Percentiles rank a stretch among this genome's conserved stretches.
These are phyloP conservation scores for Drosophila sulfurigaster DNA, from an alignment of 1,140 invertebrate genomes.

Conservation along the genomic window DNA sequence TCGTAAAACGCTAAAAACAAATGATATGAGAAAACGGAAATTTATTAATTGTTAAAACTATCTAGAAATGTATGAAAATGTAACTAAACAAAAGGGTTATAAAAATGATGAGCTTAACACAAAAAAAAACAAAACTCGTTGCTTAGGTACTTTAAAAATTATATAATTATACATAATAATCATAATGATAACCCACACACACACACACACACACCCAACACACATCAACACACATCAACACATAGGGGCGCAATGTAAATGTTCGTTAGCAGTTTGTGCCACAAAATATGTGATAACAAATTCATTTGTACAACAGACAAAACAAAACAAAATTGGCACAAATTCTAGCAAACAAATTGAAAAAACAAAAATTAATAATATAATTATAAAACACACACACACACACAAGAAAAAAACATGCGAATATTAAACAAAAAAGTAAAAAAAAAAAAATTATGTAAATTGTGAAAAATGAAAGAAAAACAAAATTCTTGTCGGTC, in stretches of 20 bases:
- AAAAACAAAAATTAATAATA: slow-evolving; percentile 42
- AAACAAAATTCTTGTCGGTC: slow-evolving; percentile 75
- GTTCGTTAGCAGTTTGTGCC: slow-evolving; percentile 60
- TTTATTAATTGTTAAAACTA: slow-evolving; percentile 38
- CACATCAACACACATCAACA: slow-evolving; percentile 35
- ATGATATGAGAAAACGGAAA: slow-evolving; percentile 13
- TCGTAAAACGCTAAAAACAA: slow-evolving; percentile 28
- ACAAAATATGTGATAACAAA: slow-evolving; percentile 69
- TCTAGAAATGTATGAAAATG: slow-evolving; percentile 23
- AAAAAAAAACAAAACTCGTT: slow-evolving; percentile 41
- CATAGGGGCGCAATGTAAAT: slow-evolving; percentile 45
- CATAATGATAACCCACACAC: slow-evolving; percentile 8
- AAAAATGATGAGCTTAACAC: slow-evolving; percentile 39
- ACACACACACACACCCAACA: slow-evolving; percentile 23
- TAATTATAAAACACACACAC: slow-evolving; percentile 43
- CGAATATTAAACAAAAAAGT: slow-evolving; percentile 65
- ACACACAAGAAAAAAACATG: slow-evolving; percentile 52
- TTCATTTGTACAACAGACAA: slow-evolving; percentile 56
- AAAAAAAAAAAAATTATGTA: slow-evolving; percentile 37
- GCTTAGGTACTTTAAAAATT: slow-evolving; percentile 49
- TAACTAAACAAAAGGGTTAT: slow-evolving; percentile 42
- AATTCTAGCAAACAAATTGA: slow-evolving; percentile 51
- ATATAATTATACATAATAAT: slow-evolving; percentile 1
- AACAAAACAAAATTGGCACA: slow-evolving; percentile 50
- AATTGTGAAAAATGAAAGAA: slow-evolving; percentile 51